These are phyloP conservation scores for Limosa lapponica DNA, from an alignment of 2,797 vertebrate genomes.

Conservation along the genomic window DNA sequence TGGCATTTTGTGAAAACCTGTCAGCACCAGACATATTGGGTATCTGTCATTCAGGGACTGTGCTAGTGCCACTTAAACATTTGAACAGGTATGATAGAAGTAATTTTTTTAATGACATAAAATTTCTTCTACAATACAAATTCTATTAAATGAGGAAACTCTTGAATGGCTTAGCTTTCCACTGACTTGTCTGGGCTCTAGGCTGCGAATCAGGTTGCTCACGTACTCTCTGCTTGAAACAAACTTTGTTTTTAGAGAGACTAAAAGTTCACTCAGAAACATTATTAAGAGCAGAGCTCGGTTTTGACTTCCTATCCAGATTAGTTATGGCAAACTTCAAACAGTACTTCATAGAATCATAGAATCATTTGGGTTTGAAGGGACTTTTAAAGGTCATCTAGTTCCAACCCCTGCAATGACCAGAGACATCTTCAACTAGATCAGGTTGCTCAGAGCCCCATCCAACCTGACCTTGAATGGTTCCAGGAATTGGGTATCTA, in stretches of 20 bases:
- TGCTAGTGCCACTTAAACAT: neutral
- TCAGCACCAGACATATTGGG: neutral
- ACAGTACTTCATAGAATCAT: neutral
- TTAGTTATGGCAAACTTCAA: neutral
- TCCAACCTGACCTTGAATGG: neutral
- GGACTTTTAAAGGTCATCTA: neutral
- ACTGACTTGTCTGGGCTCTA: neutral
- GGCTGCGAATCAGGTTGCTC: neutral
- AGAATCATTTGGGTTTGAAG: neutral
- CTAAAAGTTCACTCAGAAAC: neutral
- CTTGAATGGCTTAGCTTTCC: neutral
- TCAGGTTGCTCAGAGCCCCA: neutral
- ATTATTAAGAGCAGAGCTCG: neutral
- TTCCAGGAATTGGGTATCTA: neutral
- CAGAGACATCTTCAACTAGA: neutral
- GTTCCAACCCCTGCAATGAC: neutral
- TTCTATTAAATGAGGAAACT: neutral
- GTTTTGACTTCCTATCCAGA: neutral
- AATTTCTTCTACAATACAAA: neutral
- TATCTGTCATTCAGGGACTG: neutral
- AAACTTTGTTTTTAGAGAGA: neutral
- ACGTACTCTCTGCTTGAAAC: neutral
- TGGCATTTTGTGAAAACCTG: conserved; percentile 1
- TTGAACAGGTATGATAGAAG: neutral
- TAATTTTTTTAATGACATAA: neutral